These are phyloP conservation scores for Pachliopta kotzebuea DNA, from an alignment of 2,888 invertebrate species.

Conservation along the genomic window DNA sequence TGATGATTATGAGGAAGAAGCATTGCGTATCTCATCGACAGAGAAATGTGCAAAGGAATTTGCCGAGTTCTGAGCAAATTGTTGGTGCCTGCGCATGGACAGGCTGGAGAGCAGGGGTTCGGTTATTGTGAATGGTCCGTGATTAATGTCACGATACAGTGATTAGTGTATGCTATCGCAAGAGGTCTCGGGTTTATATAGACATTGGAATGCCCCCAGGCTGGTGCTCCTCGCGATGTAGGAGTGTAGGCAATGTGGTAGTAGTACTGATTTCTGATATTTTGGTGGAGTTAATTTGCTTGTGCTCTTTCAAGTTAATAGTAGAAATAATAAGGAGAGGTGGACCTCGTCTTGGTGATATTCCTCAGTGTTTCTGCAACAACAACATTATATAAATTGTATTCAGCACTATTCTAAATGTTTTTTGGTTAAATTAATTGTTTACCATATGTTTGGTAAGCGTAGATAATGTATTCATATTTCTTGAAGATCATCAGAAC, in stretches of 20 bases:
- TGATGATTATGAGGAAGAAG: slow-evolving; percentile 99
- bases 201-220: slow-evolving; percentile 63
- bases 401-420: slow-evolving; percentile 44
- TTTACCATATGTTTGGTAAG: slow-evolving; percentile 56
- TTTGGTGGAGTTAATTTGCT: slow-evolving; percentile 77
- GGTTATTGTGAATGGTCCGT: slow-evolving; percentile 72
- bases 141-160: slow-evolving; percentile 61
- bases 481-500: slow-evolving; percentile 49
- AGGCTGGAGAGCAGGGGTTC: slow-evolving; percentile 67
- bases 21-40: slow-evolving; percentile 97
- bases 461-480: slow-evolving; percentile 56
- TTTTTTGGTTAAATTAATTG: slow-evolving; percentile 49
- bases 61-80: slow-evolving; percentile 93
- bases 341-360: slow-evolving; percentile 62
- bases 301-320: slow-evolving; percentile 69
- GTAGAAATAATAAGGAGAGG: slow-evolving; percentile 36
- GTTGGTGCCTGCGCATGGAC: slow-evolving; percentile 62
- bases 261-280: slow-evolving; percentile 71
- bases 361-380: slow-evolving; percentile 38
- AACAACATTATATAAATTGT: slow-evolving; percentile 27
- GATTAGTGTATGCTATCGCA: slow-evolving; percentile 54
- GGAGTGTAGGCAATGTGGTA: slow-evolving; percentile 61
- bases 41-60: slow-evolving; percentile 99
- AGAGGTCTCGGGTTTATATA: slow-evolving; percentile 58
- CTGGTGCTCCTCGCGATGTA: slow-evolving; percentile 53